These are phyloP conservation scores for Anomalospiza imberbis DNA, from an alignment of 2,797 vertebrate species.

Conservation along the genomic window DNA sequence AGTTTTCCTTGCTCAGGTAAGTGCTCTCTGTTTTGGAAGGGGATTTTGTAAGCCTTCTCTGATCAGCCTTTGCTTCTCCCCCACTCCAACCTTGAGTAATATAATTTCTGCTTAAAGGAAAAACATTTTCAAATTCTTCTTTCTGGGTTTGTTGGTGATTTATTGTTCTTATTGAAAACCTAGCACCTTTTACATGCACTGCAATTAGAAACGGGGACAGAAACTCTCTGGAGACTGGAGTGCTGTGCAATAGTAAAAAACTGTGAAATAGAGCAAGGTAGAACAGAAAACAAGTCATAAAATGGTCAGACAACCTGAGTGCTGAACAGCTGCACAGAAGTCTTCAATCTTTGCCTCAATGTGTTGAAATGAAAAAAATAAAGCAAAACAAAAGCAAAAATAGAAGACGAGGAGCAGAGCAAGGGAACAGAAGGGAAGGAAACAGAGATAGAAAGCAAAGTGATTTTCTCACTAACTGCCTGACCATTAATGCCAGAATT, in stretches of 20 bases:
- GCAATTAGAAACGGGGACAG: background rate
- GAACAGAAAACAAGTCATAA: background rate
- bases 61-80: background rate
- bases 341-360: background rate
- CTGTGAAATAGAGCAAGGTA: background rate
- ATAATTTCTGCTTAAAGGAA: background rate
- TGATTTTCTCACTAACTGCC: background rate
- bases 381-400: background rate
- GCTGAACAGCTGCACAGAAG: background rate
- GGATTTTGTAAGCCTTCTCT: background rate
- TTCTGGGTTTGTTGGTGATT: background rate
- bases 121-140: background rate
- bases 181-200: background rate
- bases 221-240: background rate
- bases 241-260: background rate
- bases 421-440: background rate
- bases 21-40: background rate
- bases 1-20: background rate
- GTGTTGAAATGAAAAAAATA: background rate
- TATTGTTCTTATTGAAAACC: background rate
- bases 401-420: background rate
- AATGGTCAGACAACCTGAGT: background rate
- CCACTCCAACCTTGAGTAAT: accelerated
- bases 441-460: background rate
- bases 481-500: background rate